phyloP scores from a whole-genome alignment of 1,140 invertebrate genomes.

The Leptoteleia sp. region DNA sequence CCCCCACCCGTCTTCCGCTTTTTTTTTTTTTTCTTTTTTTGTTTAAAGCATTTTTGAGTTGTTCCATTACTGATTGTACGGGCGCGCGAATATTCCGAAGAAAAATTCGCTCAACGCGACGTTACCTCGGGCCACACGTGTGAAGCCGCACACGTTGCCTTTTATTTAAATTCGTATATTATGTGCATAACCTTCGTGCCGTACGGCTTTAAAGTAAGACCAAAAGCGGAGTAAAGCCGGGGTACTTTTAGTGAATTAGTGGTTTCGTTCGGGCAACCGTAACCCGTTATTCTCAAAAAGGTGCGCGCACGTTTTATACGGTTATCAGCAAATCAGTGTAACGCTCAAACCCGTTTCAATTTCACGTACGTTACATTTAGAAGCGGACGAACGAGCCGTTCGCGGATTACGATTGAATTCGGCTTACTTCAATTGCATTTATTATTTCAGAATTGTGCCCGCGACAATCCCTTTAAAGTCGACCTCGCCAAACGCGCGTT shows the following conservation, averaged over 20 bases:
- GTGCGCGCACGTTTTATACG: slow-evolving; percentile 33
- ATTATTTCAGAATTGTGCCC: too few relatives aligned
- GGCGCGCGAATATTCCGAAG: slow-evolving; percentile 24
- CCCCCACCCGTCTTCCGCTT: too few relatives aligned
- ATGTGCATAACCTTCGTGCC: slow-evolving; percentile 58
- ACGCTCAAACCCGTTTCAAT: slow-evolving; percentile 49
- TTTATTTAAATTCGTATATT: slow-evolving; percentile 61
- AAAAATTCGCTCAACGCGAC: slow-evolving; percentile 33
- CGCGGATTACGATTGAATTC: slow-evolving; percentile 12
- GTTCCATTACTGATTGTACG: slow-evolving; percentile 19
- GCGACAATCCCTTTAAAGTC: too few relatives aligned
- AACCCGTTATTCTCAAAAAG: slow-evolving; percentile 41
- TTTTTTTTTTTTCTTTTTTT: slow-evolving; percentile 21
- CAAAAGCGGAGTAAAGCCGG: slow-evolving; percentile 48
- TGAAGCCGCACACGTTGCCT: slow-evolving; percentile 61
- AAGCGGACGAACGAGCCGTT: slow-evolving; percentile 24
- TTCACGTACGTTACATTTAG: slow-evolving; percentile 35
- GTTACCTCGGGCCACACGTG: slow-evolving; percentile 50
- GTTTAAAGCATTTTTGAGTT: slow-evolving; percentile 11
- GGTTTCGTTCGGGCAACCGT: slow-evolving; percentile 37
- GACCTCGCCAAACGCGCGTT: too few relatives aligned
- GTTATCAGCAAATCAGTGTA: slow-evolving; percentile 57
- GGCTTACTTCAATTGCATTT: slow-evolving; percentile 15
- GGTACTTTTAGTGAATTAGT: slow-evolving; percentile 62
- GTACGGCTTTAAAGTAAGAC: slow-evolving; percentile 52